Evolutionary conservation across 2,888 invertebrate species (phyloP).

Genomic region (Sepiola atlantica): DNA sequence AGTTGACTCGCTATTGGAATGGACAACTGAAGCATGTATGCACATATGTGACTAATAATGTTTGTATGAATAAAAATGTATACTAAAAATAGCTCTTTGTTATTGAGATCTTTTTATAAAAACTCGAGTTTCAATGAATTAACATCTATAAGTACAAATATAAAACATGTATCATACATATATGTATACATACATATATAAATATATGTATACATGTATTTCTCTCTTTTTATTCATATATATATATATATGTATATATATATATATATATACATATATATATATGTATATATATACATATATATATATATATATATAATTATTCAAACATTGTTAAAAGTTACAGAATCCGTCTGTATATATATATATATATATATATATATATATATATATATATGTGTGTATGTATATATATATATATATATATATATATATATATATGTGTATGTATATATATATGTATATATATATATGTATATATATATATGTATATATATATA

Average conservation of each 20-base stretch:
- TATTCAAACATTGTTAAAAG: too few relatives aligned
- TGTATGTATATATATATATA: background rate
- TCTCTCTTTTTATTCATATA: background rate
- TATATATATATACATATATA: background rate
- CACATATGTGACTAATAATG: background rate
- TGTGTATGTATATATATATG: background rate
- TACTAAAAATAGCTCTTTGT: too few relatives aligned
- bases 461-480: background rate
- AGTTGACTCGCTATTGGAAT: too few relatives aligned
- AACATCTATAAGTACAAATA: too few relatives aligned
- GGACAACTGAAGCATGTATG: background rate
- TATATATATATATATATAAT: too few relatives aligned
- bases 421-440: background rate
- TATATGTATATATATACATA: background rate
- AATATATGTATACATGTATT: background rate
- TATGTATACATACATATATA: background rate
- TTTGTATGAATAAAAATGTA: too few relatives aligned
- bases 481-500: too few relatives aligned
- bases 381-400: background rate
- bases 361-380: background rate
- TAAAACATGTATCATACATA: too few relatives aligned
- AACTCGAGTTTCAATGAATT: too few relatives aligned
- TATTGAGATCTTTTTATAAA: too few relatives aligned
- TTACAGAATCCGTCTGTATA: too few relatives aligned
- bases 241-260: background rate